phyloP scores from a whole-genome alignment of 2,888 invertebrate genomes.

The Poecilus cupreus region DNA sequence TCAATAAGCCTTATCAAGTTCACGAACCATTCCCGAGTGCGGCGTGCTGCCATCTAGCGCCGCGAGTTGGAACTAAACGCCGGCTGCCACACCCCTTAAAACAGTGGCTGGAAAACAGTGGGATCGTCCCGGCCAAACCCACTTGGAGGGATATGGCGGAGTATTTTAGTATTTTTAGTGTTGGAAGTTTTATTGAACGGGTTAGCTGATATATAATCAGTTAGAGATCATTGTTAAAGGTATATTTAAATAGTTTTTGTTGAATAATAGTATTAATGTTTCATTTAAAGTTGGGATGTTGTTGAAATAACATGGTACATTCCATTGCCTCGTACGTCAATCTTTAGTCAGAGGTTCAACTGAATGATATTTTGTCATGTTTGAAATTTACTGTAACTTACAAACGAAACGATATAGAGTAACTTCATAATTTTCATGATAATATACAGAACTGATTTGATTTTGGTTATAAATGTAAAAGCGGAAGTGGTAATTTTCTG shows the following conservation, averaged over 20 bases:
- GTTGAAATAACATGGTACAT: background rate
- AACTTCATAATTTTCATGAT: no score
- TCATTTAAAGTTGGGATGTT: no score
- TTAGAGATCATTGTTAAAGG: background rate
- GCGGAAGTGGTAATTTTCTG: no score
- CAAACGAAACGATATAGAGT: no score
- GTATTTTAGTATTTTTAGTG: background rate
- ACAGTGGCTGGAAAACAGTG: slow-evolving; percentile 44
- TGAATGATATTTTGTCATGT: background rate
- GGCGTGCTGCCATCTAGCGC: slow-evolving; percentile 47
- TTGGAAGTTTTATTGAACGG: no score
- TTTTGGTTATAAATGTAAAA: no score
- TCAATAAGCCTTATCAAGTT: slow-evolving; percentile 65
- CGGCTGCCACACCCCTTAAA: slow-evolving; percentile 57
- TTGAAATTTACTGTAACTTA: background rate
- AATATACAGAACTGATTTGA: no score
- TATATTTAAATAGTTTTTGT: background rate
- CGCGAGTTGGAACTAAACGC: slow-evolving; percentile 19
- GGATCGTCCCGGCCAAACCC: slow-evolving; percentile 47
- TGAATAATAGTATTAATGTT: background rate
- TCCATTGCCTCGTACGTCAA: background rate
- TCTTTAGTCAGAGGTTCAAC: background rate
- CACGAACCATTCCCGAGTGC: slow-evolving; percentile 43
- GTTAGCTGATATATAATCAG: no score
- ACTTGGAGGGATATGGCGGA: slow-evolving; percentile 29